Conservation (phyloP, 2,888 invertebrate species). For the Trichopoda pennipes region DNA sequence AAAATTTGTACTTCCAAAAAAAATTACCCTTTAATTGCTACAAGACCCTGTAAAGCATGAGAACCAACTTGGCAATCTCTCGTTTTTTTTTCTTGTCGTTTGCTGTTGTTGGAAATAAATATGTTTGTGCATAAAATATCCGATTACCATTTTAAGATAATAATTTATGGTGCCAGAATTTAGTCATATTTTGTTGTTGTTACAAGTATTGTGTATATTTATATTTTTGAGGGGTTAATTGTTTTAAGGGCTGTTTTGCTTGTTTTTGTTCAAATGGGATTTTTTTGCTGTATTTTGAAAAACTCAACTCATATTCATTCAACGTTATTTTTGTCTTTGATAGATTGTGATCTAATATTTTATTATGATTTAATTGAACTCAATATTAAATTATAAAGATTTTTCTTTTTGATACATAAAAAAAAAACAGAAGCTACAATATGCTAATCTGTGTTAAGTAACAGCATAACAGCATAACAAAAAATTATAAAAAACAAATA, state of each 20-base stretch:
- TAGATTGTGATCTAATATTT: constrained; percentile 64
- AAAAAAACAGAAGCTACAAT: constrained; percentile 22
- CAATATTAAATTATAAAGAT: constrained; percentile 62
- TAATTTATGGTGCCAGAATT: constrained; percentile 62
- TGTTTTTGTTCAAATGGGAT: constrained; percentile 17
- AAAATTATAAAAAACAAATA: too few relatives aligned
- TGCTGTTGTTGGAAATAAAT: constrained; percentile 25
- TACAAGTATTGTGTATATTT: neutral
- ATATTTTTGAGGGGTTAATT: constrained; percentile 61
- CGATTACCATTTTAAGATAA: constrained; percentile 68
- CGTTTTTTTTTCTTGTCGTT: neutral
- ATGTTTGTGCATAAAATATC: constrained; percentile 63
- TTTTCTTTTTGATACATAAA: constrained; percentile 24
- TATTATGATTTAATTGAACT: constrained; percentile 64
- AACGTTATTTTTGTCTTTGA: constrained; percentile 9
- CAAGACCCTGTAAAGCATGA: constrained; percentile 12
- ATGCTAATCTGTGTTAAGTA: constrained; percentile 40
- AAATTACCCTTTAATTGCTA: neutral
- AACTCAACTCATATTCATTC: neutral
- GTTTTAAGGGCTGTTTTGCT: constrained; percentile 61
- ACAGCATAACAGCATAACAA: too few relatives aligned
- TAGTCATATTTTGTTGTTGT: constrained; percentile 43
- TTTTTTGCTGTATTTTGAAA: neutral
- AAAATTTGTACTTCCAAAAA: neutral
- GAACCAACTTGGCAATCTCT: neutral